A percentile compares a stretch with the other conserved stretches of the same genome.
Evolutionary conservation across 2,888 invertebrate species (phyloP).

Genomic region (Autographa gamma): DNA sequence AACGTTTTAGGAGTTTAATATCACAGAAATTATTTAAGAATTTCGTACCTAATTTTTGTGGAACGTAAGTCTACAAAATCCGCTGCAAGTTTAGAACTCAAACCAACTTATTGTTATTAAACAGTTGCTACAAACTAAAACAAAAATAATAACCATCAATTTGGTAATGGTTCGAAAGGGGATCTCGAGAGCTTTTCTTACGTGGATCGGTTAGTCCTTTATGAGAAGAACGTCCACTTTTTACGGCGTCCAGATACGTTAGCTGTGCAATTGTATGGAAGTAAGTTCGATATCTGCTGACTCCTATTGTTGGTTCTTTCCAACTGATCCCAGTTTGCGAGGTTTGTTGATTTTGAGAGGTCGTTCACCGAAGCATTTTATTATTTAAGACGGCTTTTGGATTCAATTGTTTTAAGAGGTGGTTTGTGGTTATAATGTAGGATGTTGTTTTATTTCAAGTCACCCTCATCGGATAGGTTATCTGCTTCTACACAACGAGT

Average conservation of each 20-base stretch:
- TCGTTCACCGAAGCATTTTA: background rate
- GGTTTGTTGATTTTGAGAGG: slow-evolving; percentile 42
- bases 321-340: slow-evolving; percentile 48
- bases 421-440: background rate
- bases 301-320: slow-evolving; percentile 58
- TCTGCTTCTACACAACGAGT: too few relatives aligned
- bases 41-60: background rate
- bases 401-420: background rate
- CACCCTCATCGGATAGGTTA: too few relatives aligned
- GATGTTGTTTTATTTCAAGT: background rate
- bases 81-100: background rate
- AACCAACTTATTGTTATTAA: background rate
- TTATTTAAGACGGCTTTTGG: background rate
- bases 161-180: slow-evolving; percentile 56
- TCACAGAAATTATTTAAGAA: background rate
- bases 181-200: slow-evolving; percentile 38
- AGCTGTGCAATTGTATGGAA: slow-evolving; percentile 82
- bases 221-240: slow-evolving; percentile 74
- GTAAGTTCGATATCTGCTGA: slow-evolving; percentile 71
- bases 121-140: slow-evolving; percentile 22
- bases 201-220: slow-evolving; percentile 63
- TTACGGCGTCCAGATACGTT: slow-evolving; percentile 69
- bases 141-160: slow-evolving; percentile 36
- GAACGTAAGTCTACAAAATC: background rate
- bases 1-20: too few relatives aligned